Evolutionary conservation across 2,797 vertebrate genomes (phyloP), one percentile per base, ranked within the genome.

Genomic region (Chanos chanos): DNA sequence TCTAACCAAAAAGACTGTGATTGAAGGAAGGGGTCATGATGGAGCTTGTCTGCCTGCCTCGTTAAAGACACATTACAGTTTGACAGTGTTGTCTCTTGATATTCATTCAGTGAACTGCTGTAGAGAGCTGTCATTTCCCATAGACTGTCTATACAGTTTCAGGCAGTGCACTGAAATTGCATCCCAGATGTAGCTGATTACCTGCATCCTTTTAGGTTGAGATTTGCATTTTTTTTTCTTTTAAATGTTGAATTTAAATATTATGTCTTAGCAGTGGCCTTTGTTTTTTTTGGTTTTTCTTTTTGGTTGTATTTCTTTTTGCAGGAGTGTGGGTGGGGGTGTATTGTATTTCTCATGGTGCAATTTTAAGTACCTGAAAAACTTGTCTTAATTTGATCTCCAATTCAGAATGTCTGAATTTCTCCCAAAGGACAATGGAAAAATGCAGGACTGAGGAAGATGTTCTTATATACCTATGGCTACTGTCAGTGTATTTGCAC

Each of bases 401-500:
- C 28, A 61, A 57, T 48, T 64, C 18, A 10, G 34, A 61, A 57
- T 44, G 40, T 21, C 9, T 4, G 43, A 40, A 18, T 43, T 43
- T 43, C 10, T 2, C 22, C 10, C 9, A 4, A 19, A 39, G 18
- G n/a, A n/a, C n/a, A n/a, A n/a, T n/a, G n/a, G n/a, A n/a, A n/a
- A 40, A 57, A 31, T 40, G 25, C 52, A 41, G 58, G 16, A 54
- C 33, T 33, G 40, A 50, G 9, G 54, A 56, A 22, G 40, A 31
- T 36, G 44, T 22, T 22, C 5, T 66, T 39, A 37, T 30, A 18
- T 61, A 41, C 31, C 16, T 44, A 22, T 55, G 13, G 70, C 70
- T 81, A 73, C 53, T 44, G 61, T 41, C 50, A 53, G 49, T 74
- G 64, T 67, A 72, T 79, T 78, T 83, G 72, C 72, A 76, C 73